Conservation (phyloP, 2,888 invertebrate species). For the Brenthis hecate region DNA sequence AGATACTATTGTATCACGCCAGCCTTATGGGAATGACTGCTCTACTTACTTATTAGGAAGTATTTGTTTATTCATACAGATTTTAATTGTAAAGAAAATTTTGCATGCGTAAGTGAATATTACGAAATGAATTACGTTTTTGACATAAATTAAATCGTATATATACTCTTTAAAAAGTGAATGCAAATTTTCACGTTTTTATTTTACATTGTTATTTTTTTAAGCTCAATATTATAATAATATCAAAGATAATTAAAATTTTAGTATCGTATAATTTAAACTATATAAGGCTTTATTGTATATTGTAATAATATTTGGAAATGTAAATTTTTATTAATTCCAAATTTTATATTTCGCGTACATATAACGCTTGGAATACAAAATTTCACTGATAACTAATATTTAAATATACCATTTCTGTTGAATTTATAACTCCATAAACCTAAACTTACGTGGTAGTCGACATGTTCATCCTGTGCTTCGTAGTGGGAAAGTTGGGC, state of each 20-base stretch:
- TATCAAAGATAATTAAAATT: no score
- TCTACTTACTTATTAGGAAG: constrained; percentile 56
- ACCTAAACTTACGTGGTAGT: constrained; percentile 67
- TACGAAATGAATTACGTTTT: constrained; percentile 29
- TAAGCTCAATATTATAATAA: neutral
- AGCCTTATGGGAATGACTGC: constrained; percentile 59
- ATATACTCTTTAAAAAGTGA: neutral
- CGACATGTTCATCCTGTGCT: constrained; percentile 73
- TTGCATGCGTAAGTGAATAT: constrained; percentile 22
- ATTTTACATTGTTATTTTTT: constrained; percentile 7
- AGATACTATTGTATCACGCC: constrained; percentile 72
- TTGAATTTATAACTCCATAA: no score
- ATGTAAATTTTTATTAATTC: no score
- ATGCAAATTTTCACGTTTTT: constrained; percentile 3
- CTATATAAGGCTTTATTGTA: no score
- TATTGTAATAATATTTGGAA: no score
- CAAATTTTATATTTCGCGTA: no score
- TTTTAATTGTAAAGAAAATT: constrained; percentile 25
- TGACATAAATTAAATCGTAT: constrained; percentile 22
- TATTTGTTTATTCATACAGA: constrained; percentile 45
- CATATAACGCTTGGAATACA: no score
- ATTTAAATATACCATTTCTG: no score
- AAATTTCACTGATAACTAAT: no score
- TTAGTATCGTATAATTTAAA: no score
- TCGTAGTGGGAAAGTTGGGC: constrained; percentile 59